Base-by-base conservation (phyloP, 2,888 invertebrate species). In the Frankliniella fusca region DNA sequence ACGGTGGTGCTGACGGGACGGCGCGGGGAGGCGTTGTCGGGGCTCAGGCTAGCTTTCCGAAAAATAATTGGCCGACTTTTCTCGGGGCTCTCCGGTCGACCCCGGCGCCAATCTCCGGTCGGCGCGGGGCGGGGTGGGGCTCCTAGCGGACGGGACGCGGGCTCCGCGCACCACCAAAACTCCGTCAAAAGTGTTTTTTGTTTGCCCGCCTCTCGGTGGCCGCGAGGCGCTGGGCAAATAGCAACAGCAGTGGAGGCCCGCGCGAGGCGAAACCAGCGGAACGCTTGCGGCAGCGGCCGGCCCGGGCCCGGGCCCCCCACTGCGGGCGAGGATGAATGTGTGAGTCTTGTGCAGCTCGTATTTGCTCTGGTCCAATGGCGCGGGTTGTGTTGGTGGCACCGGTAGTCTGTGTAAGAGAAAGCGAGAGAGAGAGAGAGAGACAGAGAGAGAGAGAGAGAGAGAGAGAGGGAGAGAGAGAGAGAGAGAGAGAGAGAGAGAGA, bases 11-110 rank as follows among this genome's bases (percentile, higher is more conserved):
- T 38, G 54, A 15, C 54, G 54, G 15, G 61, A 20, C n/a, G 61
- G n/a, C n/a, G 2, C 54, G 70, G 27, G 8, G 70, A 23, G 27
- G 10, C 70, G 9, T 61, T 61, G 61, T 61, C 61, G 70, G 70
- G 70, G 70, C 70, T 76, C 27, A 27, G n/a, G 70, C 11, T 27
- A 27, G 70, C 70, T 76, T 76, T n/a, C 70, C 27, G 70, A 27
- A 76, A 76, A 76, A 76, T 76, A 76, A 76, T 76, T 76, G 70
- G 70, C 27, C 12, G 70, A 76, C 70, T 76, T 76, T 23, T 61
- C 27, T 12, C 70, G 70, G 70, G 27, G 27, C 23, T 76, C 61
- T 61, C n/a, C 18, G 12, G 11, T 7, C 61, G 61, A n/a, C 61
- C 61, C 61, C 18, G 61, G 20, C 18, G 61, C 61, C 61, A 54